Conservation (phyloP, 2,888 invertebrate genomes). For the Drosophila austrosaltans region DNA sequence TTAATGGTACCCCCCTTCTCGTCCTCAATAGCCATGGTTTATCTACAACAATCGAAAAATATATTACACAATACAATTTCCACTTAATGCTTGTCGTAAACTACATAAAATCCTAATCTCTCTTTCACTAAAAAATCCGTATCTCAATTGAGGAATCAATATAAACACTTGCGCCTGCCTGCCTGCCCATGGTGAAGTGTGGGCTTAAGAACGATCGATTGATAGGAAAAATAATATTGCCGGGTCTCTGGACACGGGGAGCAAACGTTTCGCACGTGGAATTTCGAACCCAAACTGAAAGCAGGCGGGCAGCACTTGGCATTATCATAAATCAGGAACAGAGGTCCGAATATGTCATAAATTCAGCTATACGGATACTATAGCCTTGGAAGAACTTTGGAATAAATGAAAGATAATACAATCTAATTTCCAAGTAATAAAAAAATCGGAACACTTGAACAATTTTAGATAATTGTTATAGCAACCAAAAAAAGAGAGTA, state of each 20-base stretch:
- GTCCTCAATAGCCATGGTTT: constrained; percentile 40
- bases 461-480: not conserved
- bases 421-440: not conserved
- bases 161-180: not conserved
- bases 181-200: not conserved
- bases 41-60: constrained; percentile 45
- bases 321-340: constrained; percentile 7
- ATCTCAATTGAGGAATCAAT: constrained; percentile 4
- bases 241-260: too few species aligned
- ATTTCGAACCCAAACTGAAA: not conserved
- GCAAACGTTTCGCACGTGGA: not conserved
- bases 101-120: constrained; percentile 8
- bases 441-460: not conserved
- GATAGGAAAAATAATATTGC: not conserved
- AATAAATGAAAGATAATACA: not conserved
- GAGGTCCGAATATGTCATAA: not conserved
- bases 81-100: not conserved
- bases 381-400: constrained; percentile 8
- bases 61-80: not conserved
- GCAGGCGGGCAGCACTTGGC: not conserved
- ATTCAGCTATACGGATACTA: constrained; percentile 3
- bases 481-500: too few species aligned
- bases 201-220: not conserved
- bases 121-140: constrained; percentile 1
- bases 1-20: constrained; percentile 61